Evolutionary conservation across 2,113 vertebrate species (phyloP).

Genomic region (Ploceus nigricollis): DNA sequence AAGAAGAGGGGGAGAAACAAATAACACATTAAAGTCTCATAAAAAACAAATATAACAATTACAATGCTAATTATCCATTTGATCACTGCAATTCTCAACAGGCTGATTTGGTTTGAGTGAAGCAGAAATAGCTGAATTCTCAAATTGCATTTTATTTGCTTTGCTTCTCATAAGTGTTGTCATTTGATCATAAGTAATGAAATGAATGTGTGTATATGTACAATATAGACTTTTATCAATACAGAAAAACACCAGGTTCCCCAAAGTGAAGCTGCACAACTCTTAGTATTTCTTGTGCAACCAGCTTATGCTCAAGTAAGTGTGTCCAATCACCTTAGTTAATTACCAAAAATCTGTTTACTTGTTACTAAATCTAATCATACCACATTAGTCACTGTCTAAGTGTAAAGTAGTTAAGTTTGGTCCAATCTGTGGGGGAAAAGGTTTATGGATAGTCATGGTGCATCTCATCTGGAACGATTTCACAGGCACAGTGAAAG

Average conservation of each 20-base stretch:
- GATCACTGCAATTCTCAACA: neutral
- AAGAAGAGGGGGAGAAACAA: neutral
- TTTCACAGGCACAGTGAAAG: neutral
- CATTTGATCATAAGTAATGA: neutral
- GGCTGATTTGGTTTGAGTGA: neutral
- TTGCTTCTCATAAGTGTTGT: neutral
- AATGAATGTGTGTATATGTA: neutral
- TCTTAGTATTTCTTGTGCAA: neutral
- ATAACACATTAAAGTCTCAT: neutral
- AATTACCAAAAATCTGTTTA: neutral
- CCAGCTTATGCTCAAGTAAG: neutral
- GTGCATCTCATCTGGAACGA: neutral
- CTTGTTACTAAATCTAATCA: neutral
- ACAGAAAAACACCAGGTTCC: neutral
- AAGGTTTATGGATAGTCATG: neutral
- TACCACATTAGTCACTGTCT: fast-evolving
- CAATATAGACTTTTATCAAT: neutral
- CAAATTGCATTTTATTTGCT: neutral
- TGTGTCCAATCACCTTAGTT: neutral
- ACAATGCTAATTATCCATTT: slow-evolving; percentile 23
- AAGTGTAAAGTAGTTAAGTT: neutral
- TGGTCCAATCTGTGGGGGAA: neutral
- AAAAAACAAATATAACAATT: slow-evolving; percentile 28
- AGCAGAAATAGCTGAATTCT: slow-evolving; percentile 5
- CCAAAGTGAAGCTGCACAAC: neutral